A percentile compares a stretch with the other conserved stretches of the same genome.
These are phyloP conservation scores for Aramus guarauna DNA, from an alignment of 2,113 vertebrate genomes.

Conservation along the genomic window DNA sequence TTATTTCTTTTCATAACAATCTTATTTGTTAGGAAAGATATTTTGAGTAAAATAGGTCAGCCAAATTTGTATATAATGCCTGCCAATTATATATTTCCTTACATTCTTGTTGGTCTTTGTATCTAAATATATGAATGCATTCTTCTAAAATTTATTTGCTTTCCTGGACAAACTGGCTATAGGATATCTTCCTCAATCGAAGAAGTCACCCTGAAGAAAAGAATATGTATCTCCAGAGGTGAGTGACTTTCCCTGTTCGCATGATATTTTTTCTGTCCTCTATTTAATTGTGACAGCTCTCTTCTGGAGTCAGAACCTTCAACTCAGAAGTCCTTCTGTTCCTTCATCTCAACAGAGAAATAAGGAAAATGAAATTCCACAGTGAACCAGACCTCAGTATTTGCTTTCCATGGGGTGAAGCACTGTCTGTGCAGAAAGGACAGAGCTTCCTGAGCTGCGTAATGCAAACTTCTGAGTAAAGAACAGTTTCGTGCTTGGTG, in stretches of 20 bases:
- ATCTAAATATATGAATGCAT: not conserved
- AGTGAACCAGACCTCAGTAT: not conserved
- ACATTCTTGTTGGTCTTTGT: not conserved
- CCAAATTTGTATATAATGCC: not conserved
- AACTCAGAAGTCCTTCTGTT: not conserved
- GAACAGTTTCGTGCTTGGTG: not conserved
- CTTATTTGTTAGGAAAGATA: not conserved
- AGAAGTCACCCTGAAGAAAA: not conserved
- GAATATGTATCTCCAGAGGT: not conserved
- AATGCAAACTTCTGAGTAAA: not conserved
- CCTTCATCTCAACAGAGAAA: not conserved
- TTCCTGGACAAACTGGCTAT: not conserved
- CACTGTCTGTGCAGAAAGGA: not conserved
- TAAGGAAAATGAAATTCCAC: not conserved
- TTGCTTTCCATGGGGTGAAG: not conserved
- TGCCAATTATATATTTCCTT: not conserved
- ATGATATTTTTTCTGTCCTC: not conserved
- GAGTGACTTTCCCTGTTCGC: not conserved
- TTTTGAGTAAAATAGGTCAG: not conserved
- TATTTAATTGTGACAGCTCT: not conserved
- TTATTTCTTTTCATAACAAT: not conserved
- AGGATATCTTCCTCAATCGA: not conserved
- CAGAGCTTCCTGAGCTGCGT: not conserved
- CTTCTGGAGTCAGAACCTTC: not conserved
- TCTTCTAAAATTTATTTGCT: not conserved